Evolutionary conservation across 2,797 vertebrate genomes (phyloP), one percentile per base, ranked within the genome.

Genomic region (Tiaroga cobitis): DNA sequence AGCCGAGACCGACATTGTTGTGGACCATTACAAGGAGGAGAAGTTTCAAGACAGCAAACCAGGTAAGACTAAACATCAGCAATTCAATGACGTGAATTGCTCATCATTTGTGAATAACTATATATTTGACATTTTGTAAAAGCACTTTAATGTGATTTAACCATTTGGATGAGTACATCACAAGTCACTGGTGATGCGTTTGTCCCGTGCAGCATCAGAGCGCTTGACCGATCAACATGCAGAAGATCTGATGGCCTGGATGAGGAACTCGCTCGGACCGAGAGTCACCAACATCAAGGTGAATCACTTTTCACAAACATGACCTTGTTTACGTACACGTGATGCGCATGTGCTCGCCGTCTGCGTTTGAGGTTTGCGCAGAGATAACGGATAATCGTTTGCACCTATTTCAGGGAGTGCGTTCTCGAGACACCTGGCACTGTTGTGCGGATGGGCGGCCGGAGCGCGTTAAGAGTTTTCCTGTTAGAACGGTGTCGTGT

Each of bases 21-120:
- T 99, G 0, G 98, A 99, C 90, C 98, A 99, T 93, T 99, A 97
- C 90, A 99, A 99, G 92, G 98, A 99, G 90, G 97, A 99, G 92
- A 97, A 96, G 90, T 97, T 96, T 83, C 96, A 98, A 86, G 96
- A 97, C 67, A 91, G 51, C 74, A 94, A 88, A 46, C 92, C 96
- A 88, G 97, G 98, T 99, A 11, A 10, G 85, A 68, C 10, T 2
- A 5, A 75, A 75, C 46, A 34, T 63, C 13, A 3, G 61, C 26
- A 3, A 63, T 15, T 26, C 2, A 2, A 61, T 26, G 11, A 26
- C 61, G 6, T 61, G 9, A n/a, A 59, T 59, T n/a, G 24, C 11
- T 61, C n/a, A 63, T 63, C n/a, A 26, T 29, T 29, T 29, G 59
- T 15, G 3, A 13, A 73, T 11, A 6, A 65, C 61, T 32, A 32